These are phyloP conservation scores for Probosciger aterrimus DNA, from an alignment of 2,113 vertebrate genomes.

Conservation along the genomic window DNA sequence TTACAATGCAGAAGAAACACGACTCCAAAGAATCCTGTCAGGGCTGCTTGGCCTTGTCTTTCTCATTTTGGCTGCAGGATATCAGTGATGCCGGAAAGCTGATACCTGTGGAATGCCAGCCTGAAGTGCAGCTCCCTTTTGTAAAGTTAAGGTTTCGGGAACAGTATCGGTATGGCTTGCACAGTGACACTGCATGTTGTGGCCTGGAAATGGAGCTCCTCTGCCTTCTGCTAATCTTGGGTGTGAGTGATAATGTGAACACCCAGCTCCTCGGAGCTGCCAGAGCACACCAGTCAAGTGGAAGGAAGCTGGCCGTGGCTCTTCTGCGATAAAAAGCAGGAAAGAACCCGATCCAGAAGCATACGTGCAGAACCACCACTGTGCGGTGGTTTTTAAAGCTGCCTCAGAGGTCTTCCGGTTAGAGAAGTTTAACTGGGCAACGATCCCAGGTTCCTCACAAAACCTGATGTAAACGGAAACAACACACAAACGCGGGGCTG, in stretches of 20 bases:
- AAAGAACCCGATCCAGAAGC: not conserved
- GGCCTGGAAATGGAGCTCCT: not conserved
- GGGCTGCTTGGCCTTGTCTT: not conserved
- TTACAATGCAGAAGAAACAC: not conserved
- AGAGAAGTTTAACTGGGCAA: not conserved
- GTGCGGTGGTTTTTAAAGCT: too few relatives aligned
- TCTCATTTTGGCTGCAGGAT: not conserved
- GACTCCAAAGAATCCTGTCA: not conserved
- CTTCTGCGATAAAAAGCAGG: too few relatives aligned
- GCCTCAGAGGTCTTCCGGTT: not conserved
- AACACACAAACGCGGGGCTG: not conserved
- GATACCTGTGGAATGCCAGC: not conserved
- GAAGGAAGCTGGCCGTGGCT: too few relatives aligned
- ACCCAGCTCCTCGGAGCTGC: not conserved
- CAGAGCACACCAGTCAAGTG: not conserved
- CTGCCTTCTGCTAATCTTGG: not conserved
- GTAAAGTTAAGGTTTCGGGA: not conserved
- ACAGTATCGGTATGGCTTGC: fast-evolving
- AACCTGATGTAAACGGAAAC: not conserved
- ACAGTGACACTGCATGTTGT: fast-evolving
- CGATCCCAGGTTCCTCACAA: not conserved
- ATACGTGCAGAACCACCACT: fast-evolving
- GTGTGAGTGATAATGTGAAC: too few relatives aligned
- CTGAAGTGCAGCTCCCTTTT: not conserved
- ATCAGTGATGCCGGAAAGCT: not conserved